Evolutionary conservation across 2,888 invertebrate genomes (phyloP), one percentile per base, ranked within the genome.

Genomic region (Papilio demoleus): DNA sequence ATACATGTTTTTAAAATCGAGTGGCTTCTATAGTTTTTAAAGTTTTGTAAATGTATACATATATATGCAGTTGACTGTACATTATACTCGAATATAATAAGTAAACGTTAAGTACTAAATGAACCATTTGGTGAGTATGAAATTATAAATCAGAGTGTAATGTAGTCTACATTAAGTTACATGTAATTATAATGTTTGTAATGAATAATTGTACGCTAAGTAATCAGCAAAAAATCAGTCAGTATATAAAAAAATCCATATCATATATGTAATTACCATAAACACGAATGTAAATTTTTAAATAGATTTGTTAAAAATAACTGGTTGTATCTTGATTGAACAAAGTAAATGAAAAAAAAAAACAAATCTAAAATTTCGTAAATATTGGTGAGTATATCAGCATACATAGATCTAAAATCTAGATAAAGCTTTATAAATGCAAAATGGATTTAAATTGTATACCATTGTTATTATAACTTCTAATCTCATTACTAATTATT

Each of bases 351-450:
- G n/a, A n/a, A n/a, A n/a, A n/a, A n/a, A n/a, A n/a, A n/a, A n/a
- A n/a, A 50, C 50, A 50, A 24, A 24, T 14, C 24, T 24, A 50
- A 22, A 22, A 50, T 36, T 24, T 50, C 50, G n/a, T n/a, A n/a
- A n/a, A n/a, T 14, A 50, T 50, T 12, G 50, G 50, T 50, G 24
- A 50, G 50, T 50, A 50, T 50, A 50, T 24, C 24, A 24, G 24
- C 22, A 14, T 47, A 11, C 47, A 50, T 50, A 50, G 47, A 50
- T 14, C 24, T 50, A 50, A n/a, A n/a, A n/a, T n/a, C n/a, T n/a
- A n/a, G 24, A 14, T 50, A 50, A 50, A 50, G 50, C 50, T 50
- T 50, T 22, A 50, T 50, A 50, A 50, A 50, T 50, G 50, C 50
- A 24, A 14, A 50, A 50, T 50, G 50, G 12, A 50, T 50, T 50